These are phyloP conservation scores for Eurystomus gularis DNA, from an alignment of 2,113 vertebrate genomes.

Conservation along the genomic window DNA sequence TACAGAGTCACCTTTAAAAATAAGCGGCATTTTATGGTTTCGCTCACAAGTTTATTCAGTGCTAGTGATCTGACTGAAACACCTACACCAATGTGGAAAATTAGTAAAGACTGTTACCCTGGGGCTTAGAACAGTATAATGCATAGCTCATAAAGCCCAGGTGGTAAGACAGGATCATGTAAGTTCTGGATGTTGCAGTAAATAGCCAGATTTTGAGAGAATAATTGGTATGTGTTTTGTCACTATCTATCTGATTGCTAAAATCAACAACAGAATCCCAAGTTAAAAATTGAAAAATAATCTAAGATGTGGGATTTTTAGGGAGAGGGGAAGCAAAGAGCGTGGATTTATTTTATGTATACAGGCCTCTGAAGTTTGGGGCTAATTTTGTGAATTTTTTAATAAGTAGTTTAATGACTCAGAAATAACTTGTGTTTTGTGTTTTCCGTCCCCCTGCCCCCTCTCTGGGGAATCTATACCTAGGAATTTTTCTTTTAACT, in stretches of 20 bases:
- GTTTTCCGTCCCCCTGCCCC: background rate
- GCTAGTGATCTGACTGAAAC: background rate
- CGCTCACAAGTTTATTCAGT: background rate
- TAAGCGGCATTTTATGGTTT: background rate
- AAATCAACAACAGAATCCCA: background rate
- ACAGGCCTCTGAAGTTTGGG: background rate
- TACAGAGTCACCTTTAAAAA: constrained; percentile 35
- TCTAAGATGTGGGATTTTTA: background rate
- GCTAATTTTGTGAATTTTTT: background rate
- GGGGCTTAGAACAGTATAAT: background rate
- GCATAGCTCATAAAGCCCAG: background rate
- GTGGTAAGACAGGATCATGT: background rate
- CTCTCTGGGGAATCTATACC: background rate
- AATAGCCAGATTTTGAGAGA: background rate
- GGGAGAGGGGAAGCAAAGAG: background rate
- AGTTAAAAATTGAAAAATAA: background rate
- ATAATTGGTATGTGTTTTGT: background rate
- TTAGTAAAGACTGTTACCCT: background rate
- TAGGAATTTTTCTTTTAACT: background rate
- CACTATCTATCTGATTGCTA: constrained; percentile 18
- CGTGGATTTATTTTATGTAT: background rate
- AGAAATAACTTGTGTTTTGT: background rate
- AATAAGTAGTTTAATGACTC: background rate
- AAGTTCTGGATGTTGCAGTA: background rate
- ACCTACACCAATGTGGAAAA: background rate